Base-by-base conservation (phyloP, 2,888 invertebrate species). In the Erebia ligea region DNA sequence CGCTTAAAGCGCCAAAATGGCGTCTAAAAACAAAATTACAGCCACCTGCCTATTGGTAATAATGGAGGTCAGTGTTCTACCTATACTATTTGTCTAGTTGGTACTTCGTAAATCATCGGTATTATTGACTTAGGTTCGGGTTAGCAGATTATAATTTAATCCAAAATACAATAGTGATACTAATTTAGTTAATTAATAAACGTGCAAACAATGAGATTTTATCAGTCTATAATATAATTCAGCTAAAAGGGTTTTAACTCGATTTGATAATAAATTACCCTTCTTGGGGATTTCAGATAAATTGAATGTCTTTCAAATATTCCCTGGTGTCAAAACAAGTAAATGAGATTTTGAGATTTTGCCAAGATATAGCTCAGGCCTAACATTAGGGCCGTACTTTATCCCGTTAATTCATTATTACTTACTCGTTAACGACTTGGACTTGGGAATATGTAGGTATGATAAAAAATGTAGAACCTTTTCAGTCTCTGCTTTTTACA, bases 271-370 rank as follows among this genome's bases (percentile, higher is more conserved):
- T 59, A 64, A 71, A 69, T 50, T 66, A 66, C 67, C 69, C 65
- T 64, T 69, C 69, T 65, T 62, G n/a, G 57, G 67, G 72, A 72
- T 72, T 73, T 66, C 34, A 62, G 45, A 69, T 72, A 73, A 72
- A 72, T 73, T 69, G 62, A 69, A 72, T 69, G 69, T 71, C 62
- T 67, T 69, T 73, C 71, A 67, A 73, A 73, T 69, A 69, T 69
- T 61, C 65, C 61, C 61, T 48, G 21, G 69, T 67, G 58, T 62
- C 67, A 69, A 65, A 73, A 73, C 57, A 68, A 69, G 34, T 65
- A 63, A 71, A 68, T 68, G 25, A 50, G 70, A 68, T 61, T 70
- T 65, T 10, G 65, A 58, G 73, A 71, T 67, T 54, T 66, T 21
- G 34, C 61, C 62, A 17, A 25, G 68, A 62, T 69, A 62, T 52